Conservation (phyloP, 2,113 vertebrate genomes). For the Sebastes fasciatus region DNA sequence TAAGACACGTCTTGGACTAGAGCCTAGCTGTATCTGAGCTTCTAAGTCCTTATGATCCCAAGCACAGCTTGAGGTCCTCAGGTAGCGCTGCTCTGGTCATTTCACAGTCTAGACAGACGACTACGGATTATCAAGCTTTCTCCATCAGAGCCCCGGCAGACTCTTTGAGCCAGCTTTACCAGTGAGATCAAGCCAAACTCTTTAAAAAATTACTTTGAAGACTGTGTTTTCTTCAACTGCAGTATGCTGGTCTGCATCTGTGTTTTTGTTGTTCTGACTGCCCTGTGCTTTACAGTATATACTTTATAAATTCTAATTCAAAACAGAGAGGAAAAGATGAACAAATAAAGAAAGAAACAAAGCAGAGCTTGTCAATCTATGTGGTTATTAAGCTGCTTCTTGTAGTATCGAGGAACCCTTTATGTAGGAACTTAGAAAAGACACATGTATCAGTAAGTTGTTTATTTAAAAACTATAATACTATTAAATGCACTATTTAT, state of each 20-base stretch:
- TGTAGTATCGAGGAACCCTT: not conserved
- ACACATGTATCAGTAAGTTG: not conserved
- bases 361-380: not conserved
- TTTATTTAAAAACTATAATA: not conserved
- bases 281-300: not conserved
- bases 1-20: slow-evolving; percentile 36
- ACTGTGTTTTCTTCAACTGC: not conserved
- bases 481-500: not conserved
- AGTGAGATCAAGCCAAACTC: slow-evolving; percentile 40
- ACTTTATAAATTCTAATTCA: not conserved
- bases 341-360: not conserved
- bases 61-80: slow-evolving; percentile 38
- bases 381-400: not conserved
- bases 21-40: slow-evolving; percentile 35
- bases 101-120: slow-evolving; percentile 44
- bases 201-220: slow-evolving; percentile 34
- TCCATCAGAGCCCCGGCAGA: slow-evolving; percentile 20
- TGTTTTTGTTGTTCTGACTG: not conserved
- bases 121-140: slow-evolving; percentile 40
- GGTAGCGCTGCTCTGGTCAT: slow-evolving; percentile 40
- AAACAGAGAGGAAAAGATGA: not conserved
- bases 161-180: slow-evolving; percentile 43
- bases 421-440: not conserved
- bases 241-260: not conserved
- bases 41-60: slow-evolving; percentile 43